Conservation (phyloP, 2,113 vertebrate genomes). For the Halichoerus grypus region DNA sequence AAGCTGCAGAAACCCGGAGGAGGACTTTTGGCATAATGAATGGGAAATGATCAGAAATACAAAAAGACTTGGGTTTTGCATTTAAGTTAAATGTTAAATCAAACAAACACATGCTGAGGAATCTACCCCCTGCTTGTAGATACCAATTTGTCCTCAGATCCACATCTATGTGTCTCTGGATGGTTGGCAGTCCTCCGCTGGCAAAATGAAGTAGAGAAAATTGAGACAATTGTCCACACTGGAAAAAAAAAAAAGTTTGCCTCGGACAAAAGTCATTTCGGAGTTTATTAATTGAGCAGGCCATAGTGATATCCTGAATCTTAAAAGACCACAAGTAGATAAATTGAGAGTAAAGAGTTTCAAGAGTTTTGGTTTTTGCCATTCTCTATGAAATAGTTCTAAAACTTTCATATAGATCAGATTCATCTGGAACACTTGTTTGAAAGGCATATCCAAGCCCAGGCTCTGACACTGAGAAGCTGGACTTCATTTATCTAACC, state of each 20-base stretch:
- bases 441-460: neutral
- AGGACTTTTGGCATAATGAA: slow-evolving; percentile 55
- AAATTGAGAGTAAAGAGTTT: neutral
- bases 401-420: neutral
- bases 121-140: slow-evolving; percentile 51
- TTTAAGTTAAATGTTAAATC: slow-evolving; percentile 72
- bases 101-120: slow-evolving; percentile 69
- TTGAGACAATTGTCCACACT: neutral
- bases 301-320: neutral
- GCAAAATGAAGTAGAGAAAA: slow-evolving; percentile 57
- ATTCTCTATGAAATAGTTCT: slow-evolving; percentile 55
- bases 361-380: neutral
- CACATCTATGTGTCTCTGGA: slow-evolving; percentile 23
- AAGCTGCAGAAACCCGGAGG: slow-evolving; percentile 51
- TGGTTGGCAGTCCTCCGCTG: neutral
- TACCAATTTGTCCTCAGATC: slow-evolving; percentile 20
- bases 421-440: neutral
- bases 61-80: slow-evolving; percentile 61
- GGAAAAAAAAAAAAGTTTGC: neutral
- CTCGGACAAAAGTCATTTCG: slow-evolving; percentile 31
- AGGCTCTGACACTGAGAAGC: neutral
- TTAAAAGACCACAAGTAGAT: slow-evolving; percentile 11
- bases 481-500: slow-evolving; percentile 32
- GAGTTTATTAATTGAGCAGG: slow-evolving; percentile 25
- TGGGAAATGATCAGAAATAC: slow-evolving; percentile 63